Percentiles rank a stretch among this genome's conserved stretches.
phyloP scores from a whole-genome alignment of 2,797 vertebrate species.

The Eulemur mongoz region DNA sequence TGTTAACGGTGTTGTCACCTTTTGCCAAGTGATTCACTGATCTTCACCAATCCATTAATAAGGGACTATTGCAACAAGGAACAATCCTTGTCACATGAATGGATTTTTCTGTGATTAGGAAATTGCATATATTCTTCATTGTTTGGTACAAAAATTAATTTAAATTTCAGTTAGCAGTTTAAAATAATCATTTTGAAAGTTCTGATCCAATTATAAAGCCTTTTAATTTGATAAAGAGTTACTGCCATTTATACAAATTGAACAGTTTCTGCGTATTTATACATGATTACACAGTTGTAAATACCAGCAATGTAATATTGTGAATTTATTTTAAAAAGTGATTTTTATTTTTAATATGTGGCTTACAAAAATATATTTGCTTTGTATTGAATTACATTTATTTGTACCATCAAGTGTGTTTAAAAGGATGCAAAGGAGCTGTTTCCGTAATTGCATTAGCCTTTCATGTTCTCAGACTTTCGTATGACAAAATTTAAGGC shows the following conservation, averaged over 20 bases:
- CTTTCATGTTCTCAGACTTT: slow-evolving; percentile 7
- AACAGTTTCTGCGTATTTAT: slow-evolving; percentile 29
- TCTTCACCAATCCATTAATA: neutral
- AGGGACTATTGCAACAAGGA: neutral
- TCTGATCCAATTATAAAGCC: neutral
- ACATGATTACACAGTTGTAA: neutral
- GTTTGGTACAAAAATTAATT: slow-evolving; percentile 5
- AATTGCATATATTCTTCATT: neutral
- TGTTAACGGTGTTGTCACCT: neutral
- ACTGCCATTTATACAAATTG: neutral
- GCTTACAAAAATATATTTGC: slow-evolving; percentile 11
- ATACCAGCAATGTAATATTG: neutral
- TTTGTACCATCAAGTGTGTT: neutral
- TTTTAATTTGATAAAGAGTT: neutral
- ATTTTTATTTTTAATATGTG: slow-evolving; percentile 40
- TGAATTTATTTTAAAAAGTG: neutral
- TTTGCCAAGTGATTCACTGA: neutral
- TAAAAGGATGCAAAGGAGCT: neutral
- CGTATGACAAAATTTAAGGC: slow-evolving; percentile 19
- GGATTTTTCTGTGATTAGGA: neutral
- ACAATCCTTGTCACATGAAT: neutral
- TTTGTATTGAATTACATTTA: slow-evolving; percentile 19
- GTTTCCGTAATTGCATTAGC: neutral
- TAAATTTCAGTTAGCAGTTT: slow-evolving; percentile 32
- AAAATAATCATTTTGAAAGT: neutral